Evolutionary conservation across 2,888 invertebrate species (phyloP).

Genomic region (Papilio demoleus): DNA sequence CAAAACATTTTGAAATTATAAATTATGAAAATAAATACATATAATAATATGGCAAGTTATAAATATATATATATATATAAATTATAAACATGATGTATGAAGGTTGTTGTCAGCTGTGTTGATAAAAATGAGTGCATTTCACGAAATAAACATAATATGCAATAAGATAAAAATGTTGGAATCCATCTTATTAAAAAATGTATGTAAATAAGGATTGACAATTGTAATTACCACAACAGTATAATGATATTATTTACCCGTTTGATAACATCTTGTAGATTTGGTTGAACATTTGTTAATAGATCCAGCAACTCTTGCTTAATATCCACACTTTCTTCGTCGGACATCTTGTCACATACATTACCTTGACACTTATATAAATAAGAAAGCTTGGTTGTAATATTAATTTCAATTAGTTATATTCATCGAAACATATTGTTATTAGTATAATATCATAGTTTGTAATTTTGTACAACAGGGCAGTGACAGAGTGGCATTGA

Average conservation of each 20-base stretch:
- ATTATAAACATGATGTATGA: not conserved
- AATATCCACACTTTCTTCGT: constrained; percentile 72
- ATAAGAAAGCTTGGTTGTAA: constrained; percentile 39
- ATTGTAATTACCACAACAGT: not conserved
- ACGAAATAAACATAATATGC: constrained; percentile 14
- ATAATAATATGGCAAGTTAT: too few species aligned
- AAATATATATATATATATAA: too few species aligned
- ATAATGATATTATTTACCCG: constrained; percentile 70
- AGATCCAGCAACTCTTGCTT: constrained; percentile 78
- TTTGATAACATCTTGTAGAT: constrained; percentile 84
- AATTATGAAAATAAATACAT: too few species aligned
- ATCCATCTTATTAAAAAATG: too few species aligned
- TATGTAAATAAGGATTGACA: not conserved
- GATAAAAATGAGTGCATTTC: not conserved
- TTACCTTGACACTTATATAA: constrained; percentile 48
- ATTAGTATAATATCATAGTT: constrained; percentile 18
- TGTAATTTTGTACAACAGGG: constrained; percentile 24
- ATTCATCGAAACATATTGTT: constrained; percentile 51
- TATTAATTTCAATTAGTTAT: constrained; percentile 33
- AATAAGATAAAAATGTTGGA: too few species aligned
- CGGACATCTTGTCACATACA: constrained; percentile 64
- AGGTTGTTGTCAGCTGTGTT: not conserved
- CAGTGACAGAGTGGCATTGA: constrained; percentile 35
- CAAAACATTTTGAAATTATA: too few species aligned
- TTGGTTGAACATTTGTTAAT: constrained; percentile 78